Base-by-base conservation (phyloP, 2,797 vertebrate species). In the Epinephelus malabaricus region DNA sequence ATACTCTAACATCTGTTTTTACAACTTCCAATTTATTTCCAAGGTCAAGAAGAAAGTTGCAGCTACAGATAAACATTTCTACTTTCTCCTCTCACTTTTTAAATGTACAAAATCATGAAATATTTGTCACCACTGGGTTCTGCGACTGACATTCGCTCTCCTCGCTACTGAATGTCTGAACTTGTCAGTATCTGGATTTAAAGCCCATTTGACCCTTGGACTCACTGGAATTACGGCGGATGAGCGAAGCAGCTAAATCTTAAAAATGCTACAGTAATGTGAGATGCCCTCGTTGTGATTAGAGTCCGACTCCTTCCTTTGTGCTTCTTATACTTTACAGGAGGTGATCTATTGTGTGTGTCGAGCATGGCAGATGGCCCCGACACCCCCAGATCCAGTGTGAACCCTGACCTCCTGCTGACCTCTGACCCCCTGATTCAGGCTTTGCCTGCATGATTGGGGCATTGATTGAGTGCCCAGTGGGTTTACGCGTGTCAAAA, bases 321-420 rank as follows among this genome's bases (percentile, higher is more conserved):
- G 0, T 12, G 21, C 56, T 40, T 58, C 72, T 83, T 34, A 51
- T 2, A 55, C 69, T 60, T 78, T 59, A 61, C 59, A 55, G 25
- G 15, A 71, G 58, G 74, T 38, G 68, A 64, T 69, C 69, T 55
- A 74, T 81, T 77, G 50, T 80, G 15, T 15, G 49, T 27, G 43
- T 79, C 40, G 1, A 51, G 11, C 40, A 3, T 43, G 73, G 79
- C 92, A 93, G 88, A 90, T 90, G 93, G 83, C 38, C 49, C 27
- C 49, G 67, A 72, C 51, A 45, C 59, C 19, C 55, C 27, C 18
- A 40, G 25, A 53, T 43, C 55, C 43, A 46, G 59, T 23, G 74
- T 82, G 81, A 92, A 56, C 89, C 67, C 40, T 73, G 62, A 79
- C 81, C 84, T 53, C 63, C 7, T 1, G 5, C 17, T 76, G 77